Evolutionary conservation across 2,113 vertebrate species (phyloP), one percentile per base, ranked within the genome.

Genomic region (Aramus guarauna): DNA sequence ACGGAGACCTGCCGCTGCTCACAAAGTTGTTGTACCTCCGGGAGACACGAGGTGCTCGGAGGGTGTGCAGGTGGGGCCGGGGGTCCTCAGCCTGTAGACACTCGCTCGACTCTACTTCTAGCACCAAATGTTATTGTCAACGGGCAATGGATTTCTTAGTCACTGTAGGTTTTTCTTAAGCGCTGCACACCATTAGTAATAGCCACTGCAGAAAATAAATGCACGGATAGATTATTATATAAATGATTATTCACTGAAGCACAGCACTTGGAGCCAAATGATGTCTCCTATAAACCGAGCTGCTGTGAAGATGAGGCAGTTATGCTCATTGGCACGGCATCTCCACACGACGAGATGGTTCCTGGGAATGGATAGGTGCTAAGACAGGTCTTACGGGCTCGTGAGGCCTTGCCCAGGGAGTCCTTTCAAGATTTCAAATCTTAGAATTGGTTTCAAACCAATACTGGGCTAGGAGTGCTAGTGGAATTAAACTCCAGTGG

Each of bases 21-120:
- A 1, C 39, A 5, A n/a, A 56, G 62, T 8, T 27, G 26, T 6
- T 11, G 9, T 12, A 37, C 64, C 48, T 32, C 23, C 78, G 27
- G 2, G 53, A 39, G 59, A 36, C 53, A 3, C 41, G 0, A 23
- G 15, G 39, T 15, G 11, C 29, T 12, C 9, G 3, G 8, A 5
- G 0, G 2, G 5, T 2, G 12, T 2, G 6, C 67, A 12, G 68
- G 34, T 4, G 29, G 24, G 43, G 18, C 36, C 4, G 2, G 6
- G 8, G 29, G 45, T 15, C 39, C 55, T 1, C 1, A 5, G 21
- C 39, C 9, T 3, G 5, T 55, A 13, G 6, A n/a, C 47, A 23
- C 41, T 34, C 7, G 0, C 59, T 22, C 3, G 9, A 14, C 53
- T n/a, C 50, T 12, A 2, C 16, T 60, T 21, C 39, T 58, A 69